Evolutionary conservation across 2,113 vertebrate species (phyloP).

Genomic region (Pongo abelii): DNA sequence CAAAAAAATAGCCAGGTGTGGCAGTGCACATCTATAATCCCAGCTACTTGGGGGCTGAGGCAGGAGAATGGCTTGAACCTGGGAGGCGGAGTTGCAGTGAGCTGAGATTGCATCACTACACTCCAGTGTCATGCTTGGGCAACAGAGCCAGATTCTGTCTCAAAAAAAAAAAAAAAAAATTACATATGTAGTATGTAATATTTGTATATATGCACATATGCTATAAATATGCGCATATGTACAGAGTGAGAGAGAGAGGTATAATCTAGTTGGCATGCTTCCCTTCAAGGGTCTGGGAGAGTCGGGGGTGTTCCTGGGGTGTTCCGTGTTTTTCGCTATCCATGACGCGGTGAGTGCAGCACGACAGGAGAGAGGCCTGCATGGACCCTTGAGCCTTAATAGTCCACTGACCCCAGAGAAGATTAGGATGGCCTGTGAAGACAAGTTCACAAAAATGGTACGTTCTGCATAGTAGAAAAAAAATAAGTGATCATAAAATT

Average conservation of each 20-base stretch:
- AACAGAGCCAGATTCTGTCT: neutral
- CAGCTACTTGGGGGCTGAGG: neutral
- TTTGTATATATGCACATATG: neutral
- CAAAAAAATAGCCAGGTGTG: neutral
- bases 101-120: neutral
- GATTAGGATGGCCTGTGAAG: constrained; percentile 87
- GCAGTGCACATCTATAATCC: neutral
- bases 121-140: neutral
- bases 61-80: neutral
- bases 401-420: constrained; percentile 88
- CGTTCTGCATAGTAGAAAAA: neutral
- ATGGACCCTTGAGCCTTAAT: constrained; percentile 76
- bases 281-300: constrained; percentile 88
- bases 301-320: constrained; percentile 85
- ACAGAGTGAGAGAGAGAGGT: neutral
- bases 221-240: neutral
- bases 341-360: constrained; percentile 84
- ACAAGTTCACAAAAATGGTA: constrained; percentile 88
- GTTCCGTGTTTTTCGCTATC: constrained; percentile 88
- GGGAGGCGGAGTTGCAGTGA: neutral
- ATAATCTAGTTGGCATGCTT: neutral
- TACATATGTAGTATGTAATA: neutral
- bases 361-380: constrained; percentile 80
- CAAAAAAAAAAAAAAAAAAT: neutral
- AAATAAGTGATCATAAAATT: neutral